A percentile compares a stretch with the other conserved stretches of the same genome.
Evolutionary conservation across 2,888 invertebrate species (phyloP).

Genomic region (Mechanitis messenoides): DNA sequence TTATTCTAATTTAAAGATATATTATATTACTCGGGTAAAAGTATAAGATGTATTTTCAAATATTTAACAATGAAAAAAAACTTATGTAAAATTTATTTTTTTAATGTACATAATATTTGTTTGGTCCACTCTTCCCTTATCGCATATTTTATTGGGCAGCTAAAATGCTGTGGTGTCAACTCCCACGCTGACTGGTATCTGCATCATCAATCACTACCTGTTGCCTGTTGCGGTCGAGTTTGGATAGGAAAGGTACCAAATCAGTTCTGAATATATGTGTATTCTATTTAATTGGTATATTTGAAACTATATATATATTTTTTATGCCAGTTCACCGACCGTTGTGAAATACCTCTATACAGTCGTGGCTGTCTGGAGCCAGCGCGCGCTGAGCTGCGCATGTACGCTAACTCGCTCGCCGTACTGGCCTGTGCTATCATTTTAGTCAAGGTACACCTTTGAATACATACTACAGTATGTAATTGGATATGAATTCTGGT

Average conservation of each 20-base stretch:
- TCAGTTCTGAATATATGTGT: too few species aligned
- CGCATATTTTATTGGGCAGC: constrained; percentile 32
- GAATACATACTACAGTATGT: too few species aligned
- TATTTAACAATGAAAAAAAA: too few species aligned
- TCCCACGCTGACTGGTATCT: constrained; percentile 58
- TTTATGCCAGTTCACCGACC: constrained; percentile 38
- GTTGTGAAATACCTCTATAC: constrained; percentile 46
- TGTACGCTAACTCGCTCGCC: constrained; percentile 48
- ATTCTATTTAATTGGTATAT: not conserved
- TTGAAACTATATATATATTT: not conserved
- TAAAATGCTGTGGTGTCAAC: constrained; percentile 62
- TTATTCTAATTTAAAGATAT: too few species aligned
- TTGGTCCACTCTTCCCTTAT: too few species aligned
- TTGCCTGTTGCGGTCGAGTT: constrained; percentile 57
- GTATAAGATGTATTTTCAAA: too few species aligned
- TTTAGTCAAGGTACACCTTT: constrained; percentile 49
- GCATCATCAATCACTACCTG: constrained; percentile 47
- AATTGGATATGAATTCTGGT: too few species aligned
- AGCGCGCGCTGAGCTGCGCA: constrained; percentile 51
- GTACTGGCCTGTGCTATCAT: constrained; percentile 53
- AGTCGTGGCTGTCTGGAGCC: constrained; percentile 51
- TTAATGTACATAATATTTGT: too few species aligned
- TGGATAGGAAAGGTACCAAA: constrained; percentile 49
- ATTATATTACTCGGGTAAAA: too few species aligned
- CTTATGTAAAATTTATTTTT: too few species aligned